Conservation (phyloP, 2,113 vertebrate genomes). For the Dendropsophus ebraccatus region DNA sequence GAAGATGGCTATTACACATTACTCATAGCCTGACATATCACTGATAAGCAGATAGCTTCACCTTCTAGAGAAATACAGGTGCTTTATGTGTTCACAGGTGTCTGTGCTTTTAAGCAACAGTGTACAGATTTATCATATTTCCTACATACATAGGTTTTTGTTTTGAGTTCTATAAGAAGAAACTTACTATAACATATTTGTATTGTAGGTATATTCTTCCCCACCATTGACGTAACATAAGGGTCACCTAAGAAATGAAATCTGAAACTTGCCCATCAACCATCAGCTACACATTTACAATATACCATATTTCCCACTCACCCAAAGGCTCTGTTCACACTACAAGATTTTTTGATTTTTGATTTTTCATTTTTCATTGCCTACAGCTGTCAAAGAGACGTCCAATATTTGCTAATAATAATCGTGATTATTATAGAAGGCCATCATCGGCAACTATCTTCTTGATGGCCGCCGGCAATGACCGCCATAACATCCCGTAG, state of each 20-base stretch:
- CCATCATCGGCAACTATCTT: too few relatives aligned
- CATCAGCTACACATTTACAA: background rate
- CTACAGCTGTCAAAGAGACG: too few relatives aligned
- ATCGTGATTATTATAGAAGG: too few relatives aligned
- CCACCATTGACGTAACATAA: too few relatives aligned
- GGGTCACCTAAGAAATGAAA: background rate
- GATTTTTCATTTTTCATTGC: too few relatives aligned
- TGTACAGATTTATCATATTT: background rate
- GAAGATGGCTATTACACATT: slow-evolving; percentile 20
- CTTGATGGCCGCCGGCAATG: too few relatives aligned
- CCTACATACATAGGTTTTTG: background rate
- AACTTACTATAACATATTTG: background rate
- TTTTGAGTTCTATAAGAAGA: background rate
- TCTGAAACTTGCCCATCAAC: background rate
- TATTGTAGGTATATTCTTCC: background rate
- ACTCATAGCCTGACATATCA: slow-evolving; percentile 11
- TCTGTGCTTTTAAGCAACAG: background rate
- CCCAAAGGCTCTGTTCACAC: background rate
- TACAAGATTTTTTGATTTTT: too few relatives aligned
- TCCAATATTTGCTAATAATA: too few relatives aligned
- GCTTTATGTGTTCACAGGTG: background rate
- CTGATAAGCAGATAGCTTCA: slow-evolving; percentile 5
- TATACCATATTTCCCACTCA: too few relatives aligned
- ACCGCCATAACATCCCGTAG: too few relatives aligned
- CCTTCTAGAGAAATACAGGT: background rate